Base-by-base conservation (phyloP, 2,113 vertebrate genomes). In the Bujurquina vittata region DNA sequence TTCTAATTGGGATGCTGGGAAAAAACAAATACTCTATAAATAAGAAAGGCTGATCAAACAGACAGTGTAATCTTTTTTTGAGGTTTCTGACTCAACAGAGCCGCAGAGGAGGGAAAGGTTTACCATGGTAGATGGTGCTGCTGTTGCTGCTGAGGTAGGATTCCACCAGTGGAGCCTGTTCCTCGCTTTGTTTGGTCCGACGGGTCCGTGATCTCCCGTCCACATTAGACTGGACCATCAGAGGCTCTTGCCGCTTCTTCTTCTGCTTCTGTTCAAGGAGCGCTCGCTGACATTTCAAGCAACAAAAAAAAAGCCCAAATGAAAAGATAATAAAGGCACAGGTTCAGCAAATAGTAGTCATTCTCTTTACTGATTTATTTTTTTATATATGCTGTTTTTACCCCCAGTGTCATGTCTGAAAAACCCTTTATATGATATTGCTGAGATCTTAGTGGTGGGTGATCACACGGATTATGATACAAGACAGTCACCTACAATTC, bases 201-300 rank as follows among this genome's bases (percentile, higher is more conserved):
- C 98, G 97, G 3, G 96, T 92, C 17, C 98, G 96, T 0, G 97
- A 96, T 26, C 98, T 95, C 40, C 97, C 94, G 4, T 99, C 98
- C 40, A 98, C 96, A 0, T 97, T 99, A 54, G 98, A 97, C 94
- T 99, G 98, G 79, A 99, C 98, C 98, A 99, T 99, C 90, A 99
- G 94, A 0, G 98, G 97, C 92, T 99, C 98, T 95, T 99, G 98
- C n/a, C 98, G 96, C 83, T 98, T 99, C 93, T 99, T 99, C 37
- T 97, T 99, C 95, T 99, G 98, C 92, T 99, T 99, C 96, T 99
- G 98, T 77, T 99, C 98, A 40, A 99, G 95, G 74, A 99, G 90
- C 8, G 96, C 97, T 92, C 98, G 94, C 98, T 99, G 92, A 80
- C 35, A 33, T 79, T 75, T 67, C 4, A 23, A 49, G 12, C 65